Percentiles rank a stretch among this genome's conserved stretches.
phyloP scores from a whole-genome alignment of 2,797 vertebrate species.

The Poecilia gillii region DNA sequence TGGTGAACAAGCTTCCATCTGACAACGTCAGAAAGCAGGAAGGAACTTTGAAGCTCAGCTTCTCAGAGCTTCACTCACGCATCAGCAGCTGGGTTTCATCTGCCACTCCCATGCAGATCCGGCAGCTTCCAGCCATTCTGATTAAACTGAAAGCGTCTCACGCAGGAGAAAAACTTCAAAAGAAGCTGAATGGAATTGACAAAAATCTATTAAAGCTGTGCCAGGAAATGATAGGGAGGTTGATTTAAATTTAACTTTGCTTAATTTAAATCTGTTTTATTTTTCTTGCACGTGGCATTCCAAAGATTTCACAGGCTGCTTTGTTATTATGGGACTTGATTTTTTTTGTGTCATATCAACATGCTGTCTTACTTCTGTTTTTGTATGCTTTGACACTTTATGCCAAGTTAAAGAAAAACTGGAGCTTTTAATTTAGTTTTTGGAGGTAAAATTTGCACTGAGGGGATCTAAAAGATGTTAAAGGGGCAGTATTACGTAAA shows the following conservation, averaged over 20 bases:
- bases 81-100: conserved; percentile 40
- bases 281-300: background rate
- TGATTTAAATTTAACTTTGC: rapidly evolving
- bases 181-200: conserved; percentile 47
- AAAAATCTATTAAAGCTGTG: background rate
- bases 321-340: background rate
- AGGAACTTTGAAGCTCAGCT: rapidly evolving
- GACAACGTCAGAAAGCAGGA: rapidly evolving
- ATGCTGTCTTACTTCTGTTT: background rate
- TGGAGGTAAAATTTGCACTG: background rate
- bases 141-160: rapidly evolving
- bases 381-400: background rate
- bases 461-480: background rate
- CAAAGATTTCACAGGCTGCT: background rate
- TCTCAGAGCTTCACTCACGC: rapidly evolving
- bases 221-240: background rate
- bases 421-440: background rate
- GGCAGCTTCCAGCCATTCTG: conserved; percentile 26
- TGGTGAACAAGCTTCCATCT: conserved; percentile 27
- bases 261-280: too few species aligned
- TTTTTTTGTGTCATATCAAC: background rate
- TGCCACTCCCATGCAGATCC: conserved; percentile 10
- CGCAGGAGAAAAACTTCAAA: conserved; percentile 12
- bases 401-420: background rate
- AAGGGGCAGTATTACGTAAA: background rate